Evolutionary conservation across 2,113 vertebrate genomes (phyloP).

Genomic region (Entelurus aequoreus): DNA sequence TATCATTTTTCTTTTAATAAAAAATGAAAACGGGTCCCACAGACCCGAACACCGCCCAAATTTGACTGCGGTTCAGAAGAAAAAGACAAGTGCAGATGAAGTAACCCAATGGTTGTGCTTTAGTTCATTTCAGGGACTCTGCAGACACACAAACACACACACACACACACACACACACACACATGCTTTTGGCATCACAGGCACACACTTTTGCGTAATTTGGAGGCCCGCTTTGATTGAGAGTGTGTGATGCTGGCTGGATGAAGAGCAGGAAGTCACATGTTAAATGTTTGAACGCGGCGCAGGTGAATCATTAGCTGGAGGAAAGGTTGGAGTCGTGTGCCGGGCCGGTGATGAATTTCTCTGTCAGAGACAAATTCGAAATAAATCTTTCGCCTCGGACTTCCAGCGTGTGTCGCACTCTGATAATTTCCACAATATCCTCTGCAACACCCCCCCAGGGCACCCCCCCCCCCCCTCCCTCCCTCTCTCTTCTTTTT

Average conservation of each 20-base stretch:
- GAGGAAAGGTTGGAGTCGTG: slow-evolving; percentile 1
- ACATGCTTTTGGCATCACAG: neutral
- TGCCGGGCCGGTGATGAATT: slow-evolving; percentile 49
- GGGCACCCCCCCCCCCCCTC: slow-evolving; percentile 50
- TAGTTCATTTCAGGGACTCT: too few relatives aligned
- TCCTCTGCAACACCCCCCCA: slow-evolving; percentile 61
- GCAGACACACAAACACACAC: neutral
- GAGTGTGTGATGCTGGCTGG: too few relatives aligned
- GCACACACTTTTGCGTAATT: neutral
- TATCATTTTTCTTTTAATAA: too few relatives aligned
- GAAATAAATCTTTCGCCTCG: slow-evolving; percentile 62
- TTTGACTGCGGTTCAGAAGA: too few relatives aligned
- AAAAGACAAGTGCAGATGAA: too few relatives aligned
- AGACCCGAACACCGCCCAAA: too few relatives aligned
- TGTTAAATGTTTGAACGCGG: neutral
- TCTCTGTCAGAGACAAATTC: slow-evolving; percentile 66
- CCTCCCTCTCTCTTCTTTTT: slow-evolving; percentile 6
- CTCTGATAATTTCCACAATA: slow-evolving; percentile 70
- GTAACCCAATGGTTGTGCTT: too few relatives aligned
- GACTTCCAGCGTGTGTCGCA: slow-evolving; percentile 63
- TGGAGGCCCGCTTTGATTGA: neutral
- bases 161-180: neutral
- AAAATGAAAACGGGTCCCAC: too few relatives aligned
- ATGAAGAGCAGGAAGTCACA: neutral
- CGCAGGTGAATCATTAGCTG: slow-evolving; percentile 22